Conservation (phyloP, 2,888 invertebrate species). For the Pyralis farinalis region DNA sequence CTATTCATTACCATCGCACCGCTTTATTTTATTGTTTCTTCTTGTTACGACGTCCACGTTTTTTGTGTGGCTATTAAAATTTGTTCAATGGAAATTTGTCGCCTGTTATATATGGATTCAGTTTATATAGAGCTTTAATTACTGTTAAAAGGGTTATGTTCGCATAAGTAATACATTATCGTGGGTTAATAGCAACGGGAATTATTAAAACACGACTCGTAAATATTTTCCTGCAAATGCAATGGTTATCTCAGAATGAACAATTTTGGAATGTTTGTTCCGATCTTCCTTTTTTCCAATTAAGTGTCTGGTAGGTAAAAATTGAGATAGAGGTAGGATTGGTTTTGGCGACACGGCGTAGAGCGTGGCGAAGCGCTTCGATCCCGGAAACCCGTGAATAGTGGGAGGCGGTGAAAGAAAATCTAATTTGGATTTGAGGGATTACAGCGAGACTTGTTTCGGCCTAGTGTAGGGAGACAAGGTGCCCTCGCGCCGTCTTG, state of each 20-base stretch:
- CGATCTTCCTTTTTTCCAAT: slow-evolving; percentile 40
- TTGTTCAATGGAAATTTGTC: slow-evolving; percentile 48
- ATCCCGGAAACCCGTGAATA: slow-evolving; percentile 63
- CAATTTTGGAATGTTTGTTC: neutral
- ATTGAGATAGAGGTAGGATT: slow-evolving; percentile 48
- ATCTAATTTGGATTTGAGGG: slow-evolving; percentile 80
- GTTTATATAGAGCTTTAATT: slow-evolving; percentile 21
- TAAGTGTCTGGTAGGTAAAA: slow-evolving; percentile 32
- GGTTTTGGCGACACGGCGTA: slow-evolving; percentile 12
- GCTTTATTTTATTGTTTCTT: slow-evolving; percentile 68
- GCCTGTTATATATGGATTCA: slow-evolving; percentile 25
- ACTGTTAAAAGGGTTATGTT: slow-evolving; percentile 24
- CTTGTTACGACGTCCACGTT: slow-evolving; percentile 41
- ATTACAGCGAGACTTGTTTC: slow-evolving; percentile 75
- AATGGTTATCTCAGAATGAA: neutral
- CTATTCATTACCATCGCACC: slow-evolving; percentile 64
- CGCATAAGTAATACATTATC: slow-evolving; percentile 18
- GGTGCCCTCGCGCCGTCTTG: slow-evolving; percentile 47
- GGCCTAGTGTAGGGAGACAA: slow-evolving; percentile 60
- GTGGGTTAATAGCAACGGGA: neutral
- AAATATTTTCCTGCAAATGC: neutral
- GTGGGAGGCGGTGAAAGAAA: slow-evolving; percentile 72
- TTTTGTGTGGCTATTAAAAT: slow-evolving; percentile 52
- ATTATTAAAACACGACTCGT: too few relatives aligned
- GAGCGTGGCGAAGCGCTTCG: slow-evolving; percentile 29